Percentiles rank a stretch among this genome's conserved stretches.
Conservation (phyloP, 35 echinoderm and acorn worm genomes). For the Apostichopus californicus region DNA sequence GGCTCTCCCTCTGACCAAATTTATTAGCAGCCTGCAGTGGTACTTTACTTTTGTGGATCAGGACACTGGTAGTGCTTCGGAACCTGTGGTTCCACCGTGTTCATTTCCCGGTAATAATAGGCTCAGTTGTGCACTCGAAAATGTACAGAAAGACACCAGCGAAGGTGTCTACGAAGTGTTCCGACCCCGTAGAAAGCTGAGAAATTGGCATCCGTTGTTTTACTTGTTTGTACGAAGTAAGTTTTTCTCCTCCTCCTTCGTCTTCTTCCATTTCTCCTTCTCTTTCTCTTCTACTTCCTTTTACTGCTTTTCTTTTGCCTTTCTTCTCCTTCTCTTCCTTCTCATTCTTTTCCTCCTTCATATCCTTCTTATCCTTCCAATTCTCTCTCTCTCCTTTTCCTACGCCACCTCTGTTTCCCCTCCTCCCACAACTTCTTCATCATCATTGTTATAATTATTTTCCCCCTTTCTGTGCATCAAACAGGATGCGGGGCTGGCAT, state of each 20-base stretch:
- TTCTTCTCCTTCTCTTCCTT: too few relatives aligned
- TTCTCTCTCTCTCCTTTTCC: too few relatives aligned
- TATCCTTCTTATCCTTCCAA: too few relatives aligned
- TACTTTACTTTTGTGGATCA: background rate
- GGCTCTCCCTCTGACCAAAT: background rate
- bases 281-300: too few relatives aligned
- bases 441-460: too few relatives aligned
- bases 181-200: background rate
- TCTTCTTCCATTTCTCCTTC: too few relatives aligned
- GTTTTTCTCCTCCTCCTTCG: background rate
- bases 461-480: background rate
- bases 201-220: slow-evolving; percentile 1
- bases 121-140: background rate
- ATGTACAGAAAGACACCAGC: background rate
- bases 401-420: too few relatives aligned
- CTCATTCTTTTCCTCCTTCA: too few relatives aligned
- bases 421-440: too few relatives aligned
- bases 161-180: background rate
- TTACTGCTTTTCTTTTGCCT: too few relatives aligned
- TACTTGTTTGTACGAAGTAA: background rate
- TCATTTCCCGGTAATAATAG: background rate
- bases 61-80: background rate
- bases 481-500: background rate
- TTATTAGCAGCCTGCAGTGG: background rate
- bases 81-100: background rate